These are phyloP conservation scores for Bambusicola thoracicus DNA, from an alignment of 2,113 vertebrate species.

Conservation along the genomic window DNA sequence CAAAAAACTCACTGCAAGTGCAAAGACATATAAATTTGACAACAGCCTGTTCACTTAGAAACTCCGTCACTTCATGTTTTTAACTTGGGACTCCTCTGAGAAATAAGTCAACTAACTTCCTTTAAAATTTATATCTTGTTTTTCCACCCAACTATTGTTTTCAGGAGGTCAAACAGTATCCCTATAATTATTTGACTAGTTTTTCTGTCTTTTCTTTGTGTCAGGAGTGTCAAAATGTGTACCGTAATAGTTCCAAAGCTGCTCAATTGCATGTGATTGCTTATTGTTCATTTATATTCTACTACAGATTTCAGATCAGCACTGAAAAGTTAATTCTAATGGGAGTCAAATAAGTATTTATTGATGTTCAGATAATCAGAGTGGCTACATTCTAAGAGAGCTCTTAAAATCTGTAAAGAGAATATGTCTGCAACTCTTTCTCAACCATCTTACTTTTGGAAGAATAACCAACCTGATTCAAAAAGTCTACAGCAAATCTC, in stretches of 20 bases:
- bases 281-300: rapidly evolving
- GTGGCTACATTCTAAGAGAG: background rate
- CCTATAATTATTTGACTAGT: background rate
- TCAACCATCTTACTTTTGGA: background rate
- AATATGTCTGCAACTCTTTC: background rate
- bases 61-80: background rate
- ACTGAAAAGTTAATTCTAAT: slow-evolving; percentile 12
- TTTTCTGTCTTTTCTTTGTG: background rate
- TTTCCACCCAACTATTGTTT: background rate
- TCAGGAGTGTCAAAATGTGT: background rate
- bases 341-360: background rate
- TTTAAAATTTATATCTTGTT: background rate
- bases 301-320: background rate
- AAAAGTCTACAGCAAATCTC: background rate
- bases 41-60: background rate
- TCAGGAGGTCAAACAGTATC: background rate
- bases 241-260: background rate
- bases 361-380: background rate
- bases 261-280: background rate
- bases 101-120: background rate
- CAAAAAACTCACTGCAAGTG: background rate
- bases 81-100: background rate
- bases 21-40: background rate
- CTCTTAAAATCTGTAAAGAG: background rate
- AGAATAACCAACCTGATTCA: background rate